phyloP scores from a whole-genome alignment of 2,888 invertebrate species.

The Ctena decussata region DNA sequence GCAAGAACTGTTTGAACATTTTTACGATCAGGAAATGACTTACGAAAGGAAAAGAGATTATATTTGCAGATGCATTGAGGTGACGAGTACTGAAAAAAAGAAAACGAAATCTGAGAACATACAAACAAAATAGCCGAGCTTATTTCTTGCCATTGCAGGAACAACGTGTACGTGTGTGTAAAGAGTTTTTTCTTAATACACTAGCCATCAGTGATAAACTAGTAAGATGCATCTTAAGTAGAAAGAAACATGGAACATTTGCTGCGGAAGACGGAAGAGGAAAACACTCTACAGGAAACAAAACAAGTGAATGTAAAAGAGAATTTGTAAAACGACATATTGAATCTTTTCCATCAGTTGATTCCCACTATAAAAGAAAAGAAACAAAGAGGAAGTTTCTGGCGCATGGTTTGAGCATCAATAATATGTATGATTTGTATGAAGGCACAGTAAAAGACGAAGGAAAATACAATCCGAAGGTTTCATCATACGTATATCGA shows the following conservation, averaged over 20 bases:
- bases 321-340: conserved; percentile 32
- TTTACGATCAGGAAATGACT: neutral
- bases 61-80: conserved; percentile 14
- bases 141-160: conserved; percentile 32
- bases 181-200: neutral
- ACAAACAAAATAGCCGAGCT: conserved; percentile 17
- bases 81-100: neutral
- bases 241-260: neutral
- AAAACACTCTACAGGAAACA: conserved; percentile 27
- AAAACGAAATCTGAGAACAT: neutral
- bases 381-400: conserved; percentile 14
- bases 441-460: neutral
- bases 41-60: conserved; percentile 5
- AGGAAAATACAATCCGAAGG: neutral
- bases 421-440: neutral
- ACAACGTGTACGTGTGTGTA: conserved; percentile 7
- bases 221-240: neutral
- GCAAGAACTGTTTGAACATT: neutral
- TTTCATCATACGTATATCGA: conserved; percentile 50
- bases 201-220: neutral
- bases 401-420: conserved; percentile 26
- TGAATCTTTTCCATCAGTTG: conserved; percentile 33
- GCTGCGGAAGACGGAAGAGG: neutral
- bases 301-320: neutral
- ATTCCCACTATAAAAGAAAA: conserved; percentile 45